phyloP scores from a whole-genome alignment of 2,888 invertebrate species.

The Mayetiola destructor region DNA sequence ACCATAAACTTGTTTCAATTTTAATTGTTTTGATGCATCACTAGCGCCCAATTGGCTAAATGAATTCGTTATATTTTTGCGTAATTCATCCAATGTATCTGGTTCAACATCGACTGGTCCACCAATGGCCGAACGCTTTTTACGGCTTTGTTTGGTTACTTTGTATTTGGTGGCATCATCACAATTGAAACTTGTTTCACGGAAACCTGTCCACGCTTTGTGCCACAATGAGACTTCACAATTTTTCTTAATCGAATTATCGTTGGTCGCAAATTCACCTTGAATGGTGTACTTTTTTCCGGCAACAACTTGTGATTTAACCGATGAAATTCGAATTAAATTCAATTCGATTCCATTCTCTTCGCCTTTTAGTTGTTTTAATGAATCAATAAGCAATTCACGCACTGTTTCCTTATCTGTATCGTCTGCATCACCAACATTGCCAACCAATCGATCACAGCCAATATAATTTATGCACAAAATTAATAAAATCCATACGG shows the following conservation, averaged over 20 bases:
- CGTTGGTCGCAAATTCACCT: constrained; percentile 38
- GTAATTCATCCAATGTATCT: background rate
- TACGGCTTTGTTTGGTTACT: constrained; percentile 14
- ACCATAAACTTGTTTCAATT: constrained; percentile 23
- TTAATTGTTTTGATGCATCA: background rate
- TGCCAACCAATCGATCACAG: too few species aligned
- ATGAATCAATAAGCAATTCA: background rate
- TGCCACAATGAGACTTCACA: constrained; percentile 39
- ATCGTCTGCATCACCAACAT: too few species aligned
- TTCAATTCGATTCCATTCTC: background rate
- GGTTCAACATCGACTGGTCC: background rate
- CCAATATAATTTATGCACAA: too few species aligned
- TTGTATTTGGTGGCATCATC: constrained; percentile 24
- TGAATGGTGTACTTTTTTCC: constrained; percentile 43
- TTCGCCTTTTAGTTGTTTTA: background rate
- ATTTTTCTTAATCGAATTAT: constrained; percentile 31
- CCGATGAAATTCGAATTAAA: constrained; percentile 35
- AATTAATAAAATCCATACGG: too few species aligned
- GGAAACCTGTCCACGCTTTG: constrained; percentile 39
- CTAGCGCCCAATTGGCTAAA: background rate
- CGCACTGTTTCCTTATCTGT: too few species aligned
- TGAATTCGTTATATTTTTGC: background rate
- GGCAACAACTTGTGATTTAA: constrained; percentile 39
- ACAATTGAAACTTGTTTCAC: constrained; percentile 34
- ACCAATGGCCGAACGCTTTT: constrained; percentile 20